phyloP scores from a whole-genome alignment of 1,140 invertebrate species.

The Ephestia elutella region DNA sequence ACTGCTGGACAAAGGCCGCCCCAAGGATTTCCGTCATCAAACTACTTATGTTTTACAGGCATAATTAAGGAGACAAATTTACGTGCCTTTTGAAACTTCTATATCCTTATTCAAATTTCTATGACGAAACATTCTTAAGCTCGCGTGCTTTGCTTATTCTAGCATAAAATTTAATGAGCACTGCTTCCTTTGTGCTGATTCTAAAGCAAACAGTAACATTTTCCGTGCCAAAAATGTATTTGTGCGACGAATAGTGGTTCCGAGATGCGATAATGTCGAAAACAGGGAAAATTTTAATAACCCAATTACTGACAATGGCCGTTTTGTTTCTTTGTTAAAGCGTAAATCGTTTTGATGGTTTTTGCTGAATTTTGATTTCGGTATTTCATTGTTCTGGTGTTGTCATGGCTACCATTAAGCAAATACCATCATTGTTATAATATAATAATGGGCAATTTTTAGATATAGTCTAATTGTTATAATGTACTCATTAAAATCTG shows the following conservation, averaged over 20 bases:
- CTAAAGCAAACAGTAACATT: not conserved
- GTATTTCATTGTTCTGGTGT: not conserved
- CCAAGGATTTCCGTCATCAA: no score
- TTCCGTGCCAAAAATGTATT: constrained; percentile 15
- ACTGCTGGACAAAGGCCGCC: no score
- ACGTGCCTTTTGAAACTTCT: no score
- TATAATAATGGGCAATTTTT: no score
- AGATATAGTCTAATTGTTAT: no score
- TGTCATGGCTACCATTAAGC: not conserved
- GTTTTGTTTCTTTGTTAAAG: not conserved
- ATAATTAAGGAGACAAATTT: no score
- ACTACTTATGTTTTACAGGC: no score
- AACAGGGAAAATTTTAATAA: not conserved
- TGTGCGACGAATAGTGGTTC: constrained; percentile 3
- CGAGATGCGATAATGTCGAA: not conserved
- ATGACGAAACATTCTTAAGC: constrained; percentile 1
- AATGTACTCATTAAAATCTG: no score
- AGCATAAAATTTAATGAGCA: constrained; percentile 26
- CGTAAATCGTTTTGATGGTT: not conserved
- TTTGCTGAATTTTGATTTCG: not conserved
- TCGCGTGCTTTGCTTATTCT: constrained; percentile 15
- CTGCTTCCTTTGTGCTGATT: constrained; percentile 14
- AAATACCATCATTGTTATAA: no score
- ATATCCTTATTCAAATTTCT: no score
- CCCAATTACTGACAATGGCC: not conserved